Evolutionary conservation across 23 tunicate genomes (phyloP).

Genomic region (Diplosoma virens): DNA sequence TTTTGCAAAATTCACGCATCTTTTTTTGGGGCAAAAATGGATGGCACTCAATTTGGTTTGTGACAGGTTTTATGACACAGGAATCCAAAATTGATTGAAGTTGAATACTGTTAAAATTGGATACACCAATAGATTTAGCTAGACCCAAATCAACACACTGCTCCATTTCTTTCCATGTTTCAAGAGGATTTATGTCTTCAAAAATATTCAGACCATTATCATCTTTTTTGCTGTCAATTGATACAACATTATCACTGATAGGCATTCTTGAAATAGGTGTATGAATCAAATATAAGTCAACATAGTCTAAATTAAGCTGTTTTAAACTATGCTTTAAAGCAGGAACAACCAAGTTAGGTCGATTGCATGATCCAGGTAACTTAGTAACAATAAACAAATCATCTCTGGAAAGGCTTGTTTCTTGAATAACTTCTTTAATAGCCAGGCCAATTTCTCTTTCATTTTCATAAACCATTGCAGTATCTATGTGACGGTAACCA

Average conservation of each 20-base stretch:
- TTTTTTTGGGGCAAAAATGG: constrained; percentile 60
- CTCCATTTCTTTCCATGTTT: constrained; percentile 97
- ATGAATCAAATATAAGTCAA: constrained; percentile 88
- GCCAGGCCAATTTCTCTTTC: constrained; percentile 81
- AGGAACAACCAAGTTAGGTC: constrained; percentile 65
- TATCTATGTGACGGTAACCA: constrained; percentile 93
- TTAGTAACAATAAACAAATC: constrained; percentile 85
- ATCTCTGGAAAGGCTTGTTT: constrained; percentile 42
- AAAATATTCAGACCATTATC: constrained; percentile 43
- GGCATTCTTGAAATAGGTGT: constrained; percentile 72
- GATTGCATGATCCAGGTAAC: constrained; percentile 59
- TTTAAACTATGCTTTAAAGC: constrained; percentile 62
- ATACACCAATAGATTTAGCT: constrained; percentile 74
- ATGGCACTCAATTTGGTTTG: constrained; percentile 91
- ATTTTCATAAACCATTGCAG: constrained; percentile 69
- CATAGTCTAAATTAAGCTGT: constrained; percentile 46
- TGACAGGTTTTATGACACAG: constrained; percentile 84
- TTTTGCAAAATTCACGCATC: constrained; percentile 53
- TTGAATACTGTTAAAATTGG: constrained; percentile 80
- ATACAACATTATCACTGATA: constrained; percentile 37
- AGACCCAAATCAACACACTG: constrained; percentile 75
- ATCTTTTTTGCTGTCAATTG: constrained; percentile 29
- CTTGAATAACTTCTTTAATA: constrained; percentile 38
- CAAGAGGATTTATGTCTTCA: constrained; percentile 63
- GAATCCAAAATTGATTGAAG: constrained; percentile 45